phyloP scores from a whole-genome alignment of 2,797 vertebrate genomes.

The Scolopax bukidnonensis region DNA sequence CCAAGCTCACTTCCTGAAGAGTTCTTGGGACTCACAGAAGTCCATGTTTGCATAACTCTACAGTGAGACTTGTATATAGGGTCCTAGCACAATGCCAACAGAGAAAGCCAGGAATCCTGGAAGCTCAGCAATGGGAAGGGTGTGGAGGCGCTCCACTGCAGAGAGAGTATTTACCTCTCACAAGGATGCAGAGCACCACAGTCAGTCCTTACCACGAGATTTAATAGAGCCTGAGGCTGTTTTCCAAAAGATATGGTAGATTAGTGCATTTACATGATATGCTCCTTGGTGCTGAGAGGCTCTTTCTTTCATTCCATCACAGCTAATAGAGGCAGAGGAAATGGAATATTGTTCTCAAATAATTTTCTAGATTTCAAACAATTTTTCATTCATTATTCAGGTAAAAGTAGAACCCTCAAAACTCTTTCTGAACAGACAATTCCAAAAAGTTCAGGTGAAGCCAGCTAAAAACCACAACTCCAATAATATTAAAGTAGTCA shows the following conservation, averaged over 20 bases:
- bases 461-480: background rate
- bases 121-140: background rate
- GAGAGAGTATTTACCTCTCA: background rate
- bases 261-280: background rate
- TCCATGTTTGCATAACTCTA: background rate
- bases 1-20: background rate
- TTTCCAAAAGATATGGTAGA: background rate
- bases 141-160: background rate
- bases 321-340: background rate
- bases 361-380: background rate
- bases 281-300: background rate
- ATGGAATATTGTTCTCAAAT: background rate
- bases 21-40: background rate
- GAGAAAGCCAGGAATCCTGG: background rate
- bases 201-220: background rate
- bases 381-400: background rate
- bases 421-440: background rate
- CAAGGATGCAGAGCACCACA: background rate
- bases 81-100: background rate
- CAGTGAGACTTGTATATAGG: background rate
- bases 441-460: background rate
- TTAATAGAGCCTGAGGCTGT: background rate
- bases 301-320: background rate
- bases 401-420: background rate
- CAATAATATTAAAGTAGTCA: background rate